phyloP scores from a whole-genome alignment of 2,113 vertebrate genomes.

The Mus musculus region DNA sequence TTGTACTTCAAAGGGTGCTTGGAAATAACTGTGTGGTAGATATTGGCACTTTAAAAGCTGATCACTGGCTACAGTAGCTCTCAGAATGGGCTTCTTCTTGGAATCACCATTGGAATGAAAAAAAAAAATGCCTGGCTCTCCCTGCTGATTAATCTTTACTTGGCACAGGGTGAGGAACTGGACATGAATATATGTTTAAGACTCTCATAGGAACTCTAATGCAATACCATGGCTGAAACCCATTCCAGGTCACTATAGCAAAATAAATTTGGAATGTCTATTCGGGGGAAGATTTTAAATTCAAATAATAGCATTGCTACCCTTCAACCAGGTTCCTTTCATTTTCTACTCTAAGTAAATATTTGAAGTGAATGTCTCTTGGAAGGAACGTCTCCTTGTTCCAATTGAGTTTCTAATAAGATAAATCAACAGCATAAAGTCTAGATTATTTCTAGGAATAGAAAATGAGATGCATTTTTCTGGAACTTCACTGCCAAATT shows the following conservation, averaged over 20 bases:
- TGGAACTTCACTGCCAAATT: neutral
- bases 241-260: neutral
- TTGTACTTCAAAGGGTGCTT: slow-evolving; percentile 10
- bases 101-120: neutral
- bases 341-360: slow-evolving; percentile 12
- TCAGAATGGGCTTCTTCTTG: neutral
- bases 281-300: slow-evolving; percentile 29
- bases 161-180: neutral
- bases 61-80: neutral
- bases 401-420: neutral
- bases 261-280: neutral
- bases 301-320: neutral
- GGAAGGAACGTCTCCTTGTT: neutral
- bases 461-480: slow-evolving; percentile 4
- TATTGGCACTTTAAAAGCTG: slow-evolving; percentile 28
- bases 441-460: slow-evolving; percentile 28
- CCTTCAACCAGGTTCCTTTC: neutral
- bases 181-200: neutral
- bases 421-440: neutral
- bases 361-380: neutral
- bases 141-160: neutral
- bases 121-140: neutral
- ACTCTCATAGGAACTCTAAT: neutral
- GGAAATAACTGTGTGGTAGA: neutral
- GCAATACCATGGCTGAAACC: neutral